Percentiles rank a stretch among this genome's conserved stretches.
Conservation (phyloP, 2,888 invertebrate genomes). For the Lepidochitona cinerea region DNA sequence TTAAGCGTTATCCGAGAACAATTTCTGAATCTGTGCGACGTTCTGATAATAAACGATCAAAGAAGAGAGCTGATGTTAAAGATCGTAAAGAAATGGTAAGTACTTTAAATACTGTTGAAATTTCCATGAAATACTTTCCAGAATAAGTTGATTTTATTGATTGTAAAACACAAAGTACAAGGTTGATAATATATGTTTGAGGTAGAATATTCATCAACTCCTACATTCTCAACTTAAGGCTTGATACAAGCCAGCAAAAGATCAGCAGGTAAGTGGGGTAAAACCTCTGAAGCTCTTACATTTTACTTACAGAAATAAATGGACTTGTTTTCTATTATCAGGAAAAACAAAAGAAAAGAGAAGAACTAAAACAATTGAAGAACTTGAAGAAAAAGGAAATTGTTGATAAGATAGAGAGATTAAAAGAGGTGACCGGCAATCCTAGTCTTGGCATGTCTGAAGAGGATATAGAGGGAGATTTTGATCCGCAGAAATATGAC, state of each 20-base stretch:
- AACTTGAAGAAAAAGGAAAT: constrained; percentile 91
- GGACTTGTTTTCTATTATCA: constrained; percentile 20
- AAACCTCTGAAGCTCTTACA: too few relatives aligned
- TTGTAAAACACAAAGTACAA: too few relatives aligned
- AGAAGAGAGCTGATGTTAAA: constrained; percentile 80
- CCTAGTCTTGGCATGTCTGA: constrained; percentile 80
- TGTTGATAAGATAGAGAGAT: constrained; percentile 86
- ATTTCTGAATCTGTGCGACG: constrained; percentile 86
- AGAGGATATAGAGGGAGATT: constrained; percentile 82
- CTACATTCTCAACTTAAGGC: too few relatives aligned
- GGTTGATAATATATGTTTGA: too few relatives aligned
- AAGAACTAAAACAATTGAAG: constrained; percentile 90
- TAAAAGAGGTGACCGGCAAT: constrained; percentile 91
- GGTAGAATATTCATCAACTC: too few relatives aligned
- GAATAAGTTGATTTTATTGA: too few relatives aligned
- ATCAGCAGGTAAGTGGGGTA: too few relatives aligned
- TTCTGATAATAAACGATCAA: constrained; percentile 83
- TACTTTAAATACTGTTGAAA: background rate
- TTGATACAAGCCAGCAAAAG: too few relatives aligned
- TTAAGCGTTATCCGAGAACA: constrained; percentile 92
- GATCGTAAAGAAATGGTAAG: constrained; percentile 59
- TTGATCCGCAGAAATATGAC: constrained; percentile 92
- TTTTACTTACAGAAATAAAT: background rate
- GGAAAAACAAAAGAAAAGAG: constrained; percentile 82
- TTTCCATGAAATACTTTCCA: too few relatives aligned